Evolutionary conservation across 92 coral and sea anemone species (phyloP).

Genomic region (Palythoa heliodiscus): DNA sequence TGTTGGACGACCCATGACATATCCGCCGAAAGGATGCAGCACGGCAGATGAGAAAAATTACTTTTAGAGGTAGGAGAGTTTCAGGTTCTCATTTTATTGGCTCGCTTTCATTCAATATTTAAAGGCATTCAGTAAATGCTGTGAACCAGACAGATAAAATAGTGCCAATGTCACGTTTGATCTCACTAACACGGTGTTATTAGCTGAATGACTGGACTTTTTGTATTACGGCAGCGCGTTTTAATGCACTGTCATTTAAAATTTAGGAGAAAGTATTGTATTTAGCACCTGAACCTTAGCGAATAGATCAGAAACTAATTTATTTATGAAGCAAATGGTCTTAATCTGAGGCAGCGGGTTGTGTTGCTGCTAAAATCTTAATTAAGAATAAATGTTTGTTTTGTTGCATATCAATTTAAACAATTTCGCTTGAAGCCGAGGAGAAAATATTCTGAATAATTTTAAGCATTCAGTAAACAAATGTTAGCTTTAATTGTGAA

Average conservation of each 20-base stretch:
- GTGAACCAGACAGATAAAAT: constrained; percentile 38
- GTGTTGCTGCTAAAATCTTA: background rate
- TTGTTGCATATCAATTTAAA: constrained; percentile 16
- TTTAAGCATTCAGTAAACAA: constrained; percentile 36
- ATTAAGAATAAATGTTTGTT: constrained; percentile 14
- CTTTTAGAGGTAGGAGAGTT: constrained; percentile 2
- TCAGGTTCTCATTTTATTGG: constrained; percentile 20
- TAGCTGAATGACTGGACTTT: constrained; percentile 14
- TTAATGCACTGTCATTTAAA: constrained; percentile 38
- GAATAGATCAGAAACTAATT: constrained; percentile 41
- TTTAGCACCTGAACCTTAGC: constrained; percentile 35
- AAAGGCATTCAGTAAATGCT: constrained; percentile 29
- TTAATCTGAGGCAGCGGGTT: constrained; percentile 34
- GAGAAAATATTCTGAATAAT: background rate
- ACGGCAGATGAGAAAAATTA: constrained; percentile 1
- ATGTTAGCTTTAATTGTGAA: constrained; percentile 33
- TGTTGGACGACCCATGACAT: background rate
- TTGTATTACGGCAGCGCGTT: background rate
- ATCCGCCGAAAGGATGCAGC: background rate
- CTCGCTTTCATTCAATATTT: constrained; percentile 7
- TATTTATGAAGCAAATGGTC: constrained; percentile 14
- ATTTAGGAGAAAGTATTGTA: constrained; percentile 13
- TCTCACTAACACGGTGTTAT: constrained; percentile 2
- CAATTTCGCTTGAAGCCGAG: constrained; percentile 27
- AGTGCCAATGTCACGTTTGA: background rate